These are phyloP conservation scores for Stegophylla sp. DNA, from an alignment of 2,888 invertebrate genomes.

Conservation along the genomic window DNA sequence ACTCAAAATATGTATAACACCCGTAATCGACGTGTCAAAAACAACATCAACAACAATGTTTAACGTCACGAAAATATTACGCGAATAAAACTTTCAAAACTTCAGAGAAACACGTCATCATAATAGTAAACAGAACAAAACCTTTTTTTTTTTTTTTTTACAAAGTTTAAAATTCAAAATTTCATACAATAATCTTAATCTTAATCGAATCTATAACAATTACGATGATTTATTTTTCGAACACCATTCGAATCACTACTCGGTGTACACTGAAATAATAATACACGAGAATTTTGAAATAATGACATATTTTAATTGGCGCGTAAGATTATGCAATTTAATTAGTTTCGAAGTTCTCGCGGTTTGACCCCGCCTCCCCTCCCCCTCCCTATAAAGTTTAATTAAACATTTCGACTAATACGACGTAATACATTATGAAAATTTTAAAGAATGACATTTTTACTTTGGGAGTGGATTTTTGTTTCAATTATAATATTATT, in stretches of 20 bases:
- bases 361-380: background rate
- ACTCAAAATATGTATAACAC: background rate
- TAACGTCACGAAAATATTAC: background rate
- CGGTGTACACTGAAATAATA: too few relatives aligned
- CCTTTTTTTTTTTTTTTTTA: too few relatives aligned
- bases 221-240: too few relatives aligned
- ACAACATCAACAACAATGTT: background rate
- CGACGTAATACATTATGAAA: background rate
- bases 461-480: background rate
- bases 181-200: too few relatives aligned
- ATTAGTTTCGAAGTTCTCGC: background rate
- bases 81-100: too few relatives aligned
- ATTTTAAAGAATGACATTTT: background rate
- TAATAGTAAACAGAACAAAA: too few relatives aligned
- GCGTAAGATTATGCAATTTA: background rate
- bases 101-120: background rate
- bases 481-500: slow-evolving; percentile 34
- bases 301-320: too few relatives aligned
- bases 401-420: background rate
- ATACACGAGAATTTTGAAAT: too few relatives aligned
- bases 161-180: too few relatives aligned
- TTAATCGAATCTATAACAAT: too few relatives aligned
- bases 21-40: background rate
- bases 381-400: too few relatives aligned
- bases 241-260: too few relatives aligned